phyloP scores from a whole-genome alignment of 2,113 vertebrate genomes.

The Anhinga rufa region DNA sequence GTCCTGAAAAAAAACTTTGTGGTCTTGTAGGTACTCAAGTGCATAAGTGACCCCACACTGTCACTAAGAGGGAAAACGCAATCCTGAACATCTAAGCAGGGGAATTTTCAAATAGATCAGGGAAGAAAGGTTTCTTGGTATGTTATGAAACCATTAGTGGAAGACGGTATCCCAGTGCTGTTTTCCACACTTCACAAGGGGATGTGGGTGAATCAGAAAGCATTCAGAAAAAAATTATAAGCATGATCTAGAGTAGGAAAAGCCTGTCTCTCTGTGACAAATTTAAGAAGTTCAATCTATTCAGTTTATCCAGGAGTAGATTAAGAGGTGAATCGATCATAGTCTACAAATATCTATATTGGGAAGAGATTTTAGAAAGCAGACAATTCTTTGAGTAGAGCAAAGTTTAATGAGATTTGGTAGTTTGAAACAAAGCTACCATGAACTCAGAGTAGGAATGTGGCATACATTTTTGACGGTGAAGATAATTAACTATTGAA shows the following conservation, averaged over 20 bases:
- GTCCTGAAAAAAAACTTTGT: neutral
- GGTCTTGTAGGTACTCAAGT: neutral
- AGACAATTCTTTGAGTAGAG: neutral
- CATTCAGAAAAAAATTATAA: neutral
- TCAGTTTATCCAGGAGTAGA: neutral
- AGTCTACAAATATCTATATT: neutral
- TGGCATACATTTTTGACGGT: neutral
- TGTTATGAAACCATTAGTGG: neutral
- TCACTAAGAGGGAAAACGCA: neutral
- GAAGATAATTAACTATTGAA: constrained; percentile 13
- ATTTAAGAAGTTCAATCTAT: neutral
- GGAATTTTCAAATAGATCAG: neutral
- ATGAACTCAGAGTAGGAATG: neutral
- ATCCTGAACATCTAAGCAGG: neutral
- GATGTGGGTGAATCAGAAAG: neutral
- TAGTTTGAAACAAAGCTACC: neutral
- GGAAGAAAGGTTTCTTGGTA: neutral
- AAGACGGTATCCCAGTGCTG: neutral
- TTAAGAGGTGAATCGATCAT: neutral
- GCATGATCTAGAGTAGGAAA: neutral
- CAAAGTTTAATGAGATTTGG: neutral
- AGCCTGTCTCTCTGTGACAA: neutral
- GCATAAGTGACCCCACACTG: fast-evolving
- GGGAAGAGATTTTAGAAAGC: neutral
- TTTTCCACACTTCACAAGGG: neutral